Conservation (phyloP, 2,797 vertebrate genomes). For the Lacerta viridis region DNA sequence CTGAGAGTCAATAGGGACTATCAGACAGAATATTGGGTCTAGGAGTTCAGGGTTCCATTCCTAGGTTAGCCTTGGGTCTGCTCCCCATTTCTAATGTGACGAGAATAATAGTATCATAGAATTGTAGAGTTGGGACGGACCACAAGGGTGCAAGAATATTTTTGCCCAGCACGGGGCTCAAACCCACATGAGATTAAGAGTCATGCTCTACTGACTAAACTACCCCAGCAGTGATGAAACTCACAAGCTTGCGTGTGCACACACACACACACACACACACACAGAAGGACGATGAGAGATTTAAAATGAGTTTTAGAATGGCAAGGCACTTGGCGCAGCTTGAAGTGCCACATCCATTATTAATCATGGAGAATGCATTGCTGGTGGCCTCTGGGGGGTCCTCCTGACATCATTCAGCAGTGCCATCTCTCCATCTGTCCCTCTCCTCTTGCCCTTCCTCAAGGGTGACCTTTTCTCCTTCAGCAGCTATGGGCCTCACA, state of each 20-base stretch:
- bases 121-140: too few relatives aligned
- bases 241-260: too few relatives aligned
- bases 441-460: background rate
- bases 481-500: background rate
- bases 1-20: background rate
- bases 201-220: too few relatives aligned
- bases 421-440: constrained; percentile 25
- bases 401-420: constrained; percentile 22
- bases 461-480: background rate
- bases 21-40: background rate
- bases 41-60: background rate
- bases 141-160: too few relatives aligned
- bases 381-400: background rate
- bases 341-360: constrained; percentile 25
- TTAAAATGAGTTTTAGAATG: constrained; percentile 16
- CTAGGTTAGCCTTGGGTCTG: background rate
- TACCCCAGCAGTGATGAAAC: background rate
- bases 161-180: too few relatives aligned
- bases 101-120: too few relatives aligned
- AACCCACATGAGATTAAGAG: too few relatives aligned
- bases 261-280: too few relatives aligned
- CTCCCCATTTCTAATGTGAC: background rate
- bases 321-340: constrained; percentile 3
- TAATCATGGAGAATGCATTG: constrained; percentile 21
- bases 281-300: background rate